Percentiles rank a stretch among this genome's conserved stretches.
phyloP scores from a whole-genome alignment of 2,113 vertebrate species.

The Microcebus jonahi region DNA sequence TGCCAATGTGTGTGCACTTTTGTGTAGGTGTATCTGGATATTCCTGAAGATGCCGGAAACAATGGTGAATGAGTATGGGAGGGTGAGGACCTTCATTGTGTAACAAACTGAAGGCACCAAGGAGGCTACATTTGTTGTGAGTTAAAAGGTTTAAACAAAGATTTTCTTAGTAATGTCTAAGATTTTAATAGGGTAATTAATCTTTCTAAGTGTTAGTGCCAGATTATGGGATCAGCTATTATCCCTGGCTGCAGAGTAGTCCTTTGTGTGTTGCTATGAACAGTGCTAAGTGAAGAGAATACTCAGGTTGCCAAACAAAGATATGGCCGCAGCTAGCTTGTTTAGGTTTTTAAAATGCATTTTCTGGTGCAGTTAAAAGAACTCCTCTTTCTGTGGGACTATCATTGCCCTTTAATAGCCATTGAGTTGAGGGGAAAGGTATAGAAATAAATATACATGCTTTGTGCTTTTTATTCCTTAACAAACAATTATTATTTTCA shows the following conservation, averaged over 20 bases:
- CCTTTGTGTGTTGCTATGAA: slow-evolving; percentile 86
- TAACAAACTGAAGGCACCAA: slow-evolving; percentile 82
- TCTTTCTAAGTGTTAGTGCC: slow-evolving; percentile 89
- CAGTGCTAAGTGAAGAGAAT: slow-evolving; percentile 83
- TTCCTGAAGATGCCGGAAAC: slow-evolving; percentile 64
- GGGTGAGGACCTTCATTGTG: slow-evolving; percentile 81
- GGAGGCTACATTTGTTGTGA: slow-evolving; percentile 84
- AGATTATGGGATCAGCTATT: slow-evolving; percentile 89
- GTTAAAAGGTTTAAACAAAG: slow-evolving; percentile 88
- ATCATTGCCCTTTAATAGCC: slow-evolving; percentile 72
- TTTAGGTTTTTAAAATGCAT: slow-evolving; percentile 77
- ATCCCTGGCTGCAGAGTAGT: slow-evolving; percentile 85
- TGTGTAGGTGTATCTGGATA: background rate
- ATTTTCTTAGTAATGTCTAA: slow-evolving; percentile 87
- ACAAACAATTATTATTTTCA: slow-evolving; percentile 6
- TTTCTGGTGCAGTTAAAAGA: slow-evolving; percentile 77
- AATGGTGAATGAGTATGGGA: slow-evolving; percentile 77
- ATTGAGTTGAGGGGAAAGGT: slow-evolving; percentile 65
- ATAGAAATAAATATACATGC: slow-evolving; percentile 24
- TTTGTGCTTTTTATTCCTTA: slow-evolving; percentile 58
- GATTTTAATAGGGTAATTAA: slow-evolving; percentile 90
- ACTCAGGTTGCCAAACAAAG: slow-evolving; percentile 84
- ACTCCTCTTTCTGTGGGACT: slow-evolving; percentile 69
- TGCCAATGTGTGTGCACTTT: background rate
- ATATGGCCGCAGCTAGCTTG: slow-evolving; percentile 81